Percentiles rank a stretch among this genome's conserved stretches.
These are phyloP conservation scores for Rhinichthys klamathensis DNA, from an alignment of 2,113 vertebrate genomes.

Conservation along the genomic window DNA sequence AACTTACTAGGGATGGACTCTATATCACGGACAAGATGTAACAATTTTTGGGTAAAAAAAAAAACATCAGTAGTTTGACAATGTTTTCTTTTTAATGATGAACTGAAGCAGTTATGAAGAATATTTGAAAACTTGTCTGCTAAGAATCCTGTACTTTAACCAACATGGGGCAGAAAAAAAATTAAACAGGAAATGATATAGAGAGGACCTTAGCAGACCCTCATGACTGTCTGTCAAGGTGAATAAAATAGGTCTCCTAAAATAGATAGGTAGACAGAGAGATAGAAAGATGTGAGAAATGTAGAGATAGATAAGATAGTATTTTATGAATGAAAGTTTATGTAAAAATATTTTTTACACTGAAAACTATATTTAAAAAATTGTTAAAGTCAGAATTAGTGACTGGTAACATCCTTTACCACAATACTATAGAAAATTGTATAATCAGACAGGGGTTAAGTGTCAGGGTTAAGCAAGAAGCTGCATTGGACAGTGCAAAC, in stretches of 20 bases:
- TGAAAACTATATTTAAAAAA: neutral
- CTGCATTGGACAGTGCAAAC: conserved; percentile 16
- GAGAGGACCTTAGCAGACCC: neutral
- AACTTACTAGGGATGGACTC: neutral
- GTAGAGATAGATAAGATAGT: too few relatives aligned
- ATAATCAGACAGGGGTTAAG: neutral
- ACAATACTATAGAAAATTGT: neutral
- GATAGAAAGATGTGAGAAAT: too few relatives aligned
- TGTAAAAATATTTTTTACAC: neutral
- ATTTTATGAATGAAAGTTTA: too few relatives aligned
- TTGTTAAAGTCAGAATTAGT: neutral
- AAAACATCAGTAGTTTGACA: too few relatives aligned
- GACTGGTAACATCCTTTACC: neutral
- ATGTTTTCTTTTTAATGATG: too few relatives aligned
- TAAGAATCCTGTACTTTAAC: neutral
- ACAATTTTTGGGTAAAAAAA: too few relatives aligned
- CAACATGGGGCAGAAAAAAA: neutral
- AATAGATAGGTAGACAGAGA: too few relatives aligned
- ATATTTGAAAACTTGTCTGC: neutral
- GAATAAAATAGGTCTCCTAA: too few relatives aligned
- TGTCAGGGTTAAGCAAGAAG: neutral
- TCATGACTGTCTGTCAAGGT: neutral
- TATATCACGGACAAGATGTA: neutral
- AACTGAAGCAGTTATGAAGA: neutral
- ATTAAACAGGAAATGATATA: neutral